Evolutionary conservation across 1,140 invertebrate genomes (phyloP).

Genomic region (Anoplophora glabripennis): DNA sequence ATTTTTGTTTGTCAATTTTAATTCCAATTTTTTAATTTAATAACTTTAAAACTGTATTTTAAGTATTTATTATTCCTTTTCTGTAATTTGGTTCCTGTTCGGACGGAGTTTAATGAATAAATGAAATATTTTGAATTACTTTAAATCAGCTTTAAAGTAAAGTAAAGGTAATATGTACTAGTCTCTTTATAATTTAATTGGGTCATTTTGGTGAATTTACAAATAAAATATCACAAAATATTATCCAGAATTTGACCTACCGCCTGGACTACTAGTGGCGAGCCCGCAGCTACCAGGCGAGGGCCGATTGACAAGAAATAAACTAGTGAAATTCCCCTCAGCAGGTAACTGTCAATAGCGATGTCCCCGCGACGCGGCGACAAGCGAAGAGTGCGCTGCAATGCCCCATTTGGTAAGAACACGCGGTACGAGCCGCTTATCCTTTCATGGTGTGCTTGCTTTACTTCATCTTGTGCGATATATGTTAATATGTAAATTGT

Average conservation of each 20-base stretch:
- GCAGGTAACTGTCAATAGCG: slow-evolving; percentile 24
- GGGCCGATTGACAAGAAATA: slow-evolving; percentile 14
- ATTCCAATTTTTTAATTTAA: too few species aligned
- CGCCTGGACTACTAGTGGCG: slow-evolving; percentile 12
- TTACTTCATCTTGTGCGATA: slow-evolving; percentile 31
- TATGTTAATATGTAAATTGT: slow-evolving; percentile 31
- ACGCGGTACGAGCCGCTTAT: slow-evolving; percentile 10
- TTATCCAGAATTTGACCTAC: background rate
- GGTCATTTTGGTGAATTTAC: too few species aligned
- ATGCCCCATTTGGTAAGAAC: slow-evolving; percentile 11
- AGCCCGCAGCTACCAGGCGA: slow-evolving; percentile 6
- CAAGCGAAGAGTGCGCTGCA: slow-evolving; percentile 10
- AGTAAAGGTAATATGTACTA: too few species aligned
- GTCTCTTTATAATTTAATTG: too few species aligned
- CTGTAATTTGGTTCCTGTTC: too few species aligned
- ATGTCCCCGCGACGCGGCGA: slow-evolving; percentile 17
- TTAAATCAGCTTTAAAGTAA: too few species aligned
- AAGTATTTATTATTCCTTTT: too few species aligned
- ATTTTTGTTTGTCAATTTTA: too few species aligned
- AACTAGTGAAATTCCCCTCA: slow-evolving; percentile 25
- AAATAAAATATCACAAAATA: background rate
- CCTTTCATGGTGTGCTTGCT: slow-evolving; percentile 22
- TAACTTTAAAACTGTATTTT: too few species aligned
- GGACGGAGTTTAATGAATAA: too few species aligned
- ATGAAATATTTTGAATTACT: too few species aligned